Conservation (phyloP, 2,888 invertebrate species). For the Limnephilus lunatus region DNA sequence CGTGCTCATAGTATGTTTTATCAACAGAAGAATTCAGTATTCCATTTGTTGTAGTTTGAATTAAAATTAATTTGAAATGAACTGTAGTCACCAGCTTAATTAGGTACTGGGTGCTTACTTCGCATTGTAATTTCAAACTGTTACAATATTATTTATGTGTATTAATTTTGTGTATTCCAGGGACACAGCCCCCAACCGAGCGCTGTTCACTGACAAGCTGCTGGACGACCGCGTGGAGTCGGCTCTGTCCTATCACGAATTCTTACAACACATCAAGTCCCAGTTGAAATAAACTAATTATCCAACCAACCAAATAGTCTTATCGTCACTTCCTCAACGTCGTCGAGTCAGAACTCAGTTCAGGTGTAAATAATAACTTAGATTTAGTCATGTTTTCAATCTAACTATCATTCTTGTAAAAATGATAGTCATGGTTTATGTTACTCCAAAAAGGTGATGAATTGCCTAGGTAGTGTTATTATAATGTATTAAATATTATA, state of each 20-base stretch:
- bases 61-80: too few species aligned
- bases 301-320: neutral
- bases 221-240: slow-evolving; percentile 97
- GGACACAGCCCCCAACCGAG: slow-evolving; percentile 92
- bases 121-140: too few species aligned
- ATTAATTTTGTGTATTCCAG: slow-evolving; percentile 76
- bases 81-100: too few species aligned
- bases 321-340: slow-evolving; percentile 9
- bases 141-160: neutral
- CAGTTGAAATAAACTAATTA: slow-evolving; percentile 86
- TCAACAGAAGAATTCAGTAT: too few species aligned
- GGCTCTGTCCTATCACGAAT: slow-evolving; percentile 97
- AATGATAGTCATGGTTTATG: neutral
- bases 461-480: slow-evolving; percentile 24
- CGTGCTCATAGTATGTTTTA: too few species aligned
- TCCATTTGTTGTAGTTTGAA: too few species aligned
- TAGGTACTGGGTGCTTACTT: too few species aligned
- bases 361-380: slow-evolving; percentile 36
- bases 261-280: slow-evolving; percentile 94
- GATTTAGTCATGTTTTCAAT: neutral
- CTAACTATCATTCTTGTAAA: neutral
- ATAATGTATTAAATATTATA: slow-evolving; percentile 33
- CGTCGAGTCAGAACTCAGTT: slow-evolving; percentile 41
- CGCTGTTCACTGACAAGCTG: slow-evolving; percentile 90
- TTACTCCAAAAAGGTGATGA: slow-evolving; percentile 7